Percentiles rank a stretch among this genome's conserved stretches.
These are phyloP conservation scores for Stenolophus ochropezus DNA, from an alignment of 2,888 invertebrate species.

Conservation along the genomic window DNA sequence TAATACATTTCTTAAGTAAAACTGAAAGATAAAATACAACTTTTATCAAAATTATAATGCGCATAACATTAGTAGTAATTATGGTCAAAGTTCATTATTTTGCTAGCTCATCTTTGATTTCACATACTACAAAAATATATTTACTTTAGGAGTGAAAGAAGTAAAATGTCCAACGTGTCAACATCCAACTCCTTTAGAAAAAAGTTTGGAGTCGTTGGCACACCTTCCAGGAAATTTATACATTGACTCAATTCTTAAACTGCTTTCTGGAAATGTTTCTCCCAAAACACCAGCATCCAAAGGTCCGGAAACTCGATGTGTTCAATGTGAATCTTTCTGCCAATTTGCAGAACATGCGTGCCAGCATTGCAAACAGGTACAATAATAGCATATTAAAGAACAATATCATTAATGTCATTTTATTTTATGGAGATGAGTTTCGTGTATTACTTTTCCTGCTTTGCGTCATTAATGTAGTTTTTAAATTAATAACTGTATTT, in stretches of 20 bases:
- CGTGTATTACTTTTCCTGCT: too few species aligned
- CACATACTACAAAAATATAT: constrained; percentile 3
- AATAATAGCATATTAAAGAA: background rate
- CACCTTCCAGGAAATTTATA: constrained; percentile 81
- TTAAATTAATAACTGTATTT: too few species aligned
- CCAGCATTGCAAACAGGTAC: constrained; percentile 79
- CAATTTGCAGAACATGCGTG: constrained; percentile 71
- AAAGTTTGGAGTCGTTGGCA: constrained; percentile 75
- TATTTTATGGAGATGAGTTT: too few species aligned
- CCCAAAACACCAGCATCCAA: constrained; percentile 59
- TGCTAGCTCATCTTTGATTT: too few species aligned
- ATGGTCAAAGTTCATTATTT: too few species aligned
- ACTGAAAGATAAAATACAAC: too few species aligned
- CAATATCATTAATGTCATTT: too few species aligned
- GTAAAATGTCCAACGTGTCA: constrained; percentile 78
- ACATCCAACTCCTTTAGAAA: constrained; percentile 71
- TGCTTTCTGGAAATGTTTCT: constrained; percentile 71
- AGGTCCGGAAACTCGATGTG: constrained; percentile 67
- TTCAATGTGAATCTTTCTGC: constrained; percentile 70
- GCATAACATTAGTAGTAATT: too few species aligned
- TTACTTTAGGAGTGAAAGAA: constrained; percentile 47
- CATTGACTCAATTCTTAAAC: constrained; percentile 77
- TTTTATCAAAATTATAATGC: too few species aligned
- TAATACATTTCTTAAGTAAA: too few species aligned
- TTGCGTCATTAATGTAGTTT: too few species aligned